A percentile compares a stretch with the other conserved stretches of the same genome.
Conservation (phyloP, 2,797 vertebrate species). For the Enteromius unitaeniatus region DNA sequence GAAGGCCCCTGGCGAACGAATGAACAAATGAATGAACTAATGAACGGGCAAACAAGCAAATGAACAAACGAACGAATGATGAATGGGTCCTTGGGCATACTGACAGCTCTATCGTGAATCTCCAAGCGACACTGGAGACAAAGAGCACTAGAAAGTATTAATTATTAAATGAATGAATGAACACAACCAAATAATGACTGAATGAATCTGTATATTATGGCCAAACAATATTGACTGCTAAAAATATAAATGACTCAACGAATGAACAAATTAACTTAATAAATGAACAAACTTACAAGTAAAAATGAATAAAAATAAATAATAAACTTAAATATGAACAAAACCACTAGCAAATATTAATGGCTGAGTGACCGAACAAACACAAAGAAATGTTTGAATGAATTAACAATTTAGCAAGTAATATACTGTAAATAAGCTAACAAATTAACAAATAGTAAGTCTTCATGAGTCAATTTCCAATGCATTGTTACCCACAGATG, state of each 20-base stretch:
- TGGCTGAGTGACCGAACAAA: neutral
- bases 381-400: neutral
- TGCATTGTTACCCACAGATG: neutral
- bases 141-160: neutral
- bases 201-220: neutral
- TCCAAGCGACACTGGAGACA: neutral
- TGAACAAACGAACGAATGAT: neutral
- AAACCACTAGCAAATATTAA: neutral
- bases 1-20: neutral
- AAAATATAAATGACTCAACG: neutral
- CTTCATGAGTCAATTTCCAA: neutral
- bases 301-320: no score
- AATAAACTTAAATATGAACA: neutral
- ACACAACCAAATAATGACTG: neutral
- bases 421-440: neutral
- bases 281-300: neutral
- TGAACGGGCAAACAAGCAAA: neutral
- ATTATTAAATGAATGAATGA: neutral
- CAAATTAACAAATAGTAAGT: neutral
- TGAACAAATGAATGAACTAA: constrained; percentile 19
- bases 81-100: neutral
- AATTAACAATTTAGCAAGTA: neutral
- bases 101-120: neutral
- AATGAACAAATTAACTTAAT: neutral
- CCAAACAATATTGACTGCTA: neutral